Evolutionary conservation across 1,140 invertebrate species (phyloP), one percentile per base, ranked within the genome.

Genomic region (Drosophila trapezifrons): DNA sequence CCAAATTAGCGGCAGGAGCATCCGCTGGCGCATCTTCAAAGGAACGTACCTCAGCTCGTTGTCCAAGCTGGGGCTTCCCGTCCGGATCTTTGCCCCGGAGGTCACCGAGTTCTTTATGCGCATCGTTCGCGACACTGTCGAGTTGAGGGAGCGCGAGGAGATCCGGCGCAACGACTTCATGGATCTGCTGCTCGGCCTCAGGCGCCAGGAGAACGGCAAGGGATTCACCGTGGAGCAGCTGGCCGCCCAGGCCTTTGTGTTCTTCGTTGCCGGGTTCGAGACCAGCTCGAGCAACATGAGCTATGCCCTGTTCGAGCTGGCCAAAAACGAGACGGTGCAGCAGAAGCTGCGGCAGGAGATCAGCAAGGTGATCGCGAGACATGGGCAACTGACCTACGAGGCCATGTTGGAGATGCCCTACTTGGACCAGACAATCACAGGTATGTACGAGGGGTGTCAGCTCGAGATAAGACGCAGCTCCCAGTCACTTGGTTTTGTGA

Each of bases 261-360:
- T 46, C 13, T 46, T 46, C 7, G 45, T 46, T 7, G 45, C 20
- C 45, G 20, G 45, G 20, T 46, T 46, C 7, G 20, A 46, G 45
- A 46, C 45, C 45, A 46, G 45, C 7, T 46, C 45, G 3, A 46
- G 45, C 13, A 46, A 46, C 20, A 46, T 46, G 45, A 46, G 20
- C 13, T 25, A 25, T 13, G 45, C 45, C 7, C 20, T 46, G 0
- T 46, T 22, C 20, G 45, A 46, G 20, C 20, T 46, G 13, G 20
- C 45, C 20, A 46, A 46, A 7, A 46, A 46, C 20, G 20, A n/a
- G 45, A 7, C 6, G 3, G 45, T 46, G 20, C 45, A 46, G 20
- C 7, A 46, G 20, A 25, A 47, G 45, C 22, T 47, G 43, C 43
- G 43, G 1, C 27, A 12, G 43, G 43, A 45, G 20, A 45, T 45